These are phyloP conservation scores for Frankliniella fusca DNA, from an alignment of 2,888 invertebrate genomes.

Conservation along the genomic window DNA sequence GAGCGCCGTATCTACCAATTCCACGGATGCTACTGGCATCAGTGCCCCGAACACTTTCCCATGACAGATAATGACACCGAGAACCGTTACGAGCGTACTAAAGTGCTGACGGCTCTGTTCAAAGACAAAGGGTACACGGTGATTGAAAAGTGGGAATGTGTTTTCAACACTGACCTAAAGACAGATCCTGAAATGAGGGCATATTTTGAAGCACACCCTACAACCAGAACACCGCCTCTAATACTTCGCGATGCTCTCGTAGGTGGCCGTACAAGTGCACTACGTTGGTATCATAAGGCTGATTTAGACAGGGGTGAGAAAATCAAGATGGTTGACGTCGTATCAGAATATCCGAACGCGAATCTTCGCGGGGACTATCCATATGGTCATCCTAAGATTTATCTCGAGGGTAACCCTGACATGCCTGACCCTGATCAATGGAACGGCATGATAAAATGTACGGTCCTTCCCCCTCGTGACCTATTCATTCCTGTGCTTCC, in stretches of 20 bases:
- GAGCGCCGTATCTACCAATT: constrained; percentile 35
- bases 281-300: background rate
- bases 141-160: too few relatives aligned
- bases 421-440: constrained; percentile 22
- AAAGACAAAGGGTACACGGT: too few relatives aligned
- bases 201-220: background rate
- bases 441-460: constrained; percentile 33
- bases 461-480: constrained; percentile 31
- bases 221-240: constrained; percentile 31
- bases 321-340: constrained; percentile 35
- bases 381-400: background rate
- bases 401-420: constrained; percentile 29
- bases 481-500: constrained; percentile 40
- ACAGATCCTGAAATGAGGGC: constrained; percentile 1
- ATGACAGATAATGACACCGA: too few relatives aligned
- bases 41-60: constrained; percentile 28
- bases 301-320: constrained; percentile 25
- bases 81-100: too few relatives aligned
- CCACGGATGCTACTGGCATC: constrained; percentile 37
- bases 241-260: constrained; percentile 41
- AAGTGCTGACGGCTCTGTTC: too few relatives aligned
- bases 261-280: constrained; percentile 40
- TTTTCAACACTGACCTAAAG: too few relatives aligned
- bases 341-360: constrained; percentile 32
- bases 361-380: constrained; percentile 27